Evolutionary conservation across 2,113 vertebrate species (phyloP), one percentile per base, ranked within the genome.

Genomic region (Bucco capensis): DNA sequence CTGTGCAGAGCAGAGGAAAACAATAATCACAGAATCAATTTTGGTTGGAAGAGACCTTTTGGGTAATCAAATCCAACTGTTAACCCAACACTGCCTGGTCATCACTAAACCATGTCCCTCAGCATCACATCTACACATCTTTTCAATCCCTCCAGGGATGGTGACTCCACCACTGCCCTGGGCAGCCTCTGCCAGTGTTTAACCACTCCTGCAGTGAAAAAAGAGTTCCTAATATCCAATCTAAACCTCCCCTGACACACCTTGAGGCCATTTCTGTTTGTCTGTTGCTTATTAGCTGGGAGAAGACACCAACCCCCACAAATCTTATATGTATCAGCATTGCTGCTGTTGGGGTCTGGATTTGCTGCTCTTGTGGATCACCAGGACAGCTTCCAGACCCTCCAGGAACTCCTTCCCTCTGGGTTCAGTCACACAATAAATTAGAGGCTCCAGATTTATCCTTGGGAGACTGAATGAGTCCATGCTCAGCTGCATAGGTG

Each of bases 311-410:
- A 27, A 61, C 8, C 37, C 5, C 25, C 60, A 38, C 25, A 19
- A 21, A 62, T 40, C 17, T n/a, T 25, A 3, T 22, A 0, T 3
- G 22, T 42, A 6, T 4, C 0, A 0, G 8, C 40, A 49, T 42
- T 31, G 16, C 19, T 38, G 15, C 22, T n/a, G 56, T 37, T 60
- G 35, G 25, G 42, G 7, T 56, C 42, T 10, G 57, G 19, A 19
- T 47, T 88, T 1, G 0, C 7, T 66, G 66, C 33, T 64, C 30
- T 8, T 8, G 6, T 2, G n/a, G n/a, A 22, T 49, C 35, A 24
- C 54, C 37, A 30, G 67, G 53, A 14, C 16, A 17, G 50, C 44
- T 74, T 11, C 0, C 7, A 92, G 62, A 46, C n/a, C 49, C 62
- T 78, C 7, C 71, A 64, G 87, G 70, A 77, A 1, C 49, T 70